Evolutionary conservation across 2,888 invertebrate species (phyloP), one percentile per base, ranked within the genome.

Genomic region (Keiferia lycopersicella): DNA sequence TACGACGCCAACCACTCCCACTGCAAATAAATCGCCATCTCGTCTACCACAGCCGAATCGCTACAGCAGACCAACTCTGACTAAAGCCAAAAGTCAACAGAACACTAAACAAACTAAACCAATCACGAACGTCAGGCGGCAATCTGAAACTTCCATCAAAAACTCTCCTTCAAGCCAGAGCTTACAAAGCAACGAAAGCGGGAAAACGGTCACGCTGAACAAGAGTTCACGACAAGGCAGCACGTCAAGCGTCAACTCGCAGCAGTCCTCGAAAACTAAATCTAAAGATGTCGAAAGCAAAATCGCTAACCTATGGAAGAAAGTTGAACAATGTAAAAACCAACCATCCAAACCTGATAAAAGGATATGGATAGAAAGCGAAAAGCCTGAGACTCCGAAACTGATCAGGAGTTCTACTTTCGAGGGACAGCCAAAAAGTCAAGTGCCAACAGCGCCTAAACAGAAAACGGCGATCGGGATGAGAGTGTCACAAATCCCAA

Each of bases 261-360:
- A 94, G 14, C 91, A 34, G 34, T 34, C 92, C 16, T 88, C 93
- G 0, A 92, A 90, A 70, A 83, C 88, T 0, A 81, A 84, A 58
- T 81, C 91, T 16, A 94, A 94, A 82, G 95, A 95, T 69, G 94
- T 95, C 0, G 94, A 95, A 12, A 96, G 96, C 80, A 96, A 95
- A 81, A 96, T 97, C 63, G 95, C 96, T 0, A 95, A 93, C 74
- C 83, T 97, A 16, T 96, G 96, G 96, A 96, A 95, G 75, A 95
- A 93, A 78, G 95, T 95, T 0, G 95, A 96, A 73, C 94, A 95
- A 65, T 93, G 88, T 48, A 95, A 94, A 70, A 94, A 92, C 65
- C 92, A 92, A 69, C 92, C 86, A 57, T 83, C 89, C 2, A 94
- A 93, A 73, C 92, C 92, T 10, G 94, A 94, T 65, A 93, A 91